Evolutionary conservation across 2,888 invertebrate genomes (phyloP).

Genomic region (Pocota personata): DNA sequence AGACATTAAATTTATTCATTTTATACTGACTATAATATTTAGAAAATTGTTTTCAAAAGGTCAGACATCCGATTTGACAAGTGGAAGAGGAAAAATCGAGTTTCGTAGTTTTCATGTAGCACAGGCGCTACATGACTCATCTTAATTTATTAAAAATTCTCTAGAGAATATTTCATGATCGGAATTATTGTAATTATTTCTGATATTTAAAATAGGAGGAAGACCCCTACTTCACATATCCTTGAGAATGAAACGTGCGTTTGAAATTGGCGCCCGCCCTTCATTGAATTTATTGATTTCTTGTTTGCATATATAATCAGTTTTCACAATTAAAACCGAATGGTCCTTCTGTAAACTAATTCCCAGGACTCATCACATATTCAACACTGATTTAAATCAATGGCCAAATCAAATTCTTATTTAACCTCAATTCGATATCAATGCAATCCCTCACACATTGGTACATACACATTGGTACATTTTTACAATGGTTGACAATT

Average conservation of each 20-base stretch:
- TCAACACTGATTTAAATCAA: slow-evolving; percentile 10
- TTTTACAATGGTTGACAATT: slow-evolving; percentile 10
- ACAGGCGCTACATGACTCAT: background rate
- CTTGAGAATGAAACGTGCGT: slow-evolving; percentile 7
- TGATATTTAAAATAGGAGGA: slow-evolving; percentile 5
- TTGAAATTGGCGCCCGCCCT: background rate
- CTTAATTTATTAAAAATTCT: background rate
- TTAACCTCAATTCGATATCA: slow-evolving; percentile 25
- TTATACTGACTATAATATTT: background rate
- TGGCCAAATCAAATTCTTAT: background rate
- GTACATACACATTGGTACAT: background rate
- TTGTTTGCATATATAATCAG: slow-evolving; percentile 8
- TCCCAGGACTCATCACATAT: slow-evolving; percentile 13
- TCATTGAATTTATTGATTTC: background rate
- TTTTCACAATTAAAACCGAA: background rate
- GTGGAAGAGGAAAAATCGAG: background rate
- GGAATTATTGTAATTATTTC: background rate
- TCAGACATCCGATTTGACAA: background rate
- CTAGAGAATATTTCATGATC: background rate
- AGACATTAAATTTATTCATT: background rate
- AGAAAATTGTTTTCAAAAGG: background rate
- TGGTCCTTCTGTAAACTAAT: background rate
- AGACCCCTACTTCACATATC: background rate
- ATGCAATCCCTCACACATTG: background rate
- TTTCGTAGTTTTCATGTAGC: background rate